A percentile compares a stretch with the other conserved stretches of the same genome.
Conservation (phyloP, 2,888 invertebrate species). For the Amphipyra berbera region DNA sequence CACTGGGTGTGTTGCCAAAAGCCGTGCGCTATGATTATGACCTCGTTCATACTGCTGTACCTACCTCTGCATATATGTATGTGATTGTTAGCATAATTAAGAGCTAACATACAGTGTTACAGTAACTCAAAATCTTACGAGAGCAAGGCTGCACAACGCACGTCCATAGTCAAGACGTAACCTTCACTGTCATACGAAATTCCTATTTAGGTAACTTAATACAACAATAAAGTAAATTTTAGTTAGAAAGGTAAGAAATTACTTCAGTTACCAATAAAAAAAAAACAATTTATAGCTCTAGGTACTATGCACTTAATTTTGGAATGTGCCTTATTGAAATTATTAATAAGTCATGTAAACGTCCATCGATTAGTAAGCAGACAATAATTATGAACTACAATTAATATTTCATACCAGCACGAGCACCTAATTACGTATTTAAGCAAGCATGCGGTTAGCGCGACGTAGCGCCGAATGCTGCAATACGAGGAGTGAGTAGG, state of each 20-base stretch:
- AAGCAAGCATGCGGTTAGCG: slow-evolving; percentile 32
- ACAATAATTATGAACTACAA: slow-evolving; percentile 41
- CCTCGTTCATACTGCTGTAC: slow-evolving; percentile 67
- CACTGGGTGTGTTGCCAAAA: slow-evolving; percentile 66
- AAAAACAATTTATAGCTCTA: slow-evolving; percentile 5
- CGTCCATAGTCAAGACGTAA: slow-evolving; percentile 64
- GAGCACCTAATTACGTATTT: slow-evolving; percentile 47
- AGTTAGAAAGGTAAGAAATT: slow-evolving; percentile 10
- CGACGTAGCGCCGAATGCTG: slow-evolving; percentile 23
- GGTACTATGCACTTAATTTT: slow-evolving; percentile 22
- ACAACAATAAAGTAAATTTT: slow-evolving; percentile 17
- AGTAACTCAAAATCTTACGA: slow-evolving; percentile 72
- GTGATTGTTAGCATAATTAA: slow-evolving; percentile 84
- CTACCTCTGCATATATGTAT: slow-evolving; percentile 52
- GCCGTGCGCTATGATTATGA: slow-evolving; percentile 67
- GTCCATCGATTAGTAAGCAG: slow-evolving; percentile 42
- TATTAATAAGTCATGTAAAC: slow-evolving; percentile 45
- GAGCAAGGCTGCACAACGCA: slow-evolving; percentile 75
- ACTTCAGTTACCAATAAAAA: neutral
- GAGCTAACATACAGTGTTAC: slow-evolving; percentile 62
- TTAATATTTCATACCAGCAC: slow-evolving; percentile 46
- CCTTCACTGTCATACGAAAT: slow-evolving; percentile 52
- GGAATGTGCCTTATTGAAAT: slow-evolving; percentile 27
- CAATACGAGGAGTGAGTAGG: slow-evolving; percentile 28
- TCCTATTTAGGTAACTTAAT: slow-evolving; percentile 26